Conservation (phyloP, 2,888 invertebrate genomes). For the Cyclophora punctaria region DNA sequence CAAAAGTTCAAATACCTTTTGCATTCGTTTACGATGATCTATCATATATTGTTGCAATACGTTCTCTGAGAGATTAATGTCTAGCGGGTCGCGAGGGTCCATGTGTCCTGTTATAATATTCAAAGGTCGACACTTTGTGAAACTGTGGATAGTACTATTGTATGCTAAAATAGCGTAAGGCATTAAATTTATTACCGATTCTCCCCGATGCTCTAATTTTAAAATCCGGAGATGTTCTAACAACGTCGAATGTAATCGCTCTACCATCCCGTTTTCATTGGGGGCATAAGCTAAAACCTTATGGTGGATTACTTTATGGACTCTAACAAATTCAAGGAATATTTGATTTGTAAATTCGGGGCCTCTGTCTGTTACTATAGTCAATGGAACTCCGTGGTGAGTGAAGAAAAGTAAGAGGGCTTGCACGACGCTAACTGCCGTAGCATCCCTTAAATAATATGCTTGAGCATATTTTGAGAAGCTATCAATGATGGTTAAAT, state of each 20-base stretch:
- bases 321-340: constrained; percentile 5
- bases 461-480: constrained; percentile 19
- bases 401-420: constrained; percentile 11
- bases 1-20: constrained; percentile 6
- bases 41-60: constrained; percentile 14
- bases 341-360: background rate
- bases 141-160: constrained; percentile 11
- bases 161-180: constrained; percentile 2
- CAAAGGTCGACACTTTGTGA: constrained; percentile 18
- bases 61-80: constrained; percentile 11
- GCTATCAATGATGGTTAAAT: constrained; percentile 12
- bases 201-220: constrained; percentile 2
- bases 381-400: constrained; percentile 17
- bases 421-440: constrained; percentile 15
- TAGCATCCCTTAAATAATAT: constrained; percentile 12
- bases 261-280: constrained; percentile 13
- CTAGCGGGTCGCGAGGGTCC: constrained; percentile 16
- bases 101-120: constrained; percentile 22
- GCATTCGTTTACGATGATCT: constrained; percentile 11
- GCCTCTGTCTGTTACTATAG: constrained; percentile 17
- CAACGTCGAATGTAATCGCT: constrained; percentile 8
- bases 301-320: constrained; percentile 15
- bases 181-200: constrained; percentile 3
- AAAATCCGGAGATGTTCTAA: constrained; percentile 1
- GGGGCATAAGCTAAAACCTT: constrained; percentile 10